Base-by-base conservation (phyloP, 2,113 vertebrate genomes). In the Triplophysa tibetana region DNA sequence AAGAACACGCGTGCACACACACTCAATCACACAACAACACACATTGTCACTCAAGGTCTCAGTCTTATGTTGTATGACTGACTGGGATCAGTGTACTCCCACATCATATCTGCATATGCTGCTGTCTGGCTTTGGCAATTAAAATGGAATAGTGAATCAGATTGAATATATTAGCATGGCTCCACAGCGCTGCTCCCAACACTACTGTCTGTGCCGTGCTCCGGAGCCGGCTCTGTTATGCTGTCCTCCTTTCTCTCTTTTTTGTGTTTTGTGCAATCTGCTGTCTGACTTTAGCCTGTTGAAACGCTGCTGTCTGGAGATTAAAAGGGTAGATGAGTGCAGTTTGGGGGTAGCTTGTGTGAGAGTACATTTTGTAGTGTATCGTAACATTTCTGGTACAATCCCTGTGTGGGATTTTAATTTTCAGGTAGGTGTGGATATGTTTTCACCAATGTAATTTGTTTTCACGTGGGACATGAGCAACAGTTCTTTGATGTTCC, bases 141-240 rank as follows among this genome's bases (percentile, higher is more conserved):
- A 84, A 84, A 84, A 72, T 61, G 70, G 67, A 84, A 83, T 83
- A 38, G 45, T 66, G 84, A 84, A 79, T 83, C 65, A 52, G 76
- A 74, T 62, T 74, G 81, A 79, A 83, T 77, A 73, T 60, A 69
- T 76, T 76, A 76, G 41, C 48, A 24, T 8, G 19, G n/a, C 56
- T 54, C 29, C 60, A 76, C 50, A 7, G 43, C 33, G 50, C 41
- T 43, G 56, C 48, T 56, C 41, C 41, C 62, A 38, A 50, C 56
- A 38, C 74, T 43, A n/a, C 43, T 23, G 58, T 52, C 45, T 56
- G 52, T 50, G 75, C 56, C 70, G 38, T 12, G 62, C 24, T 26
- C 50, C 75, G 41, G 29, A 61, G n/a, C 61, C 62, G 26, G 6
- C n/a, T 56, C 68, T 66, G 61, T 75, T 77, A 68, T 61, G 38